phyloP scores from a whole-genome alignment of 2,888 invertebrate genomes.

The Anticlea derivata region DNA sequence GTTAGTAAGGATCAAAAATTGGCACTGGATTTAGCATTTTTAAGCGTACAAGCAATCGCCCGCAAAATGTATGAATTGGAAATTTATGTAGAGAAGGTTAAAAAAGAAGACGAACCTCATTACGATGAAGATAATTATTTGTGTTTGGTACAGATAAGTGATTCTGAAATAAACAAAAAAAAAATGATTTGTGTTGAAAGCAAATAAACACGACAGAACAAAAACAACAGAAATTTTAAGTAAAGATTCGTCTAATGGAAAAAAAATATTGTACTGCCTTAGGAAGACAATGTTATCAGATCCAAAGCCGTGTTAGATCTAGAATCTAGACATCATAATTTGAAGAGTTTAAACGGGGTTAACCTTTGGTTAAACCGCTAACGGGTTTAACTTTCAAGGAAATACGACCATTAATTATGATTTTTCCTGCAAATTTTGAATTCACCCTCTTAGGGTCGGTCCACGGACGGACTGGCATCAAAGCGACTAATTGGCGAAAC shows the following conservation, averaged over 20 bases:
- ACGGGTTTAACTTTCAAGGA: no score
- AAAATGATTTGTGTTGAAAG: slow-evolving; percentile 81
- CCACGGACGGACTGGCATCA: no score
- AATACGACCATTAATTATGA: no score
- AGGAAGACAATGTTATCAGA: slow-evolving; percentile 17
- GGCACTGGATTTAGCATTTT: slow-evolving; percentile 41
- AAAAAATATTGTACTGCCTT: slow-evolving; percentile 17
- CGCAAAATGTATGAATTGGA: slow-evolving; percentile 57
- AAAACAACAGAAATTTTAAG: slow-evolving; percentile 66
- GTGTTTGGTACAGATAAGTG: slow-evolving; percentile 94
- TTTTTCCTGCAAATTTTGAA: no score
- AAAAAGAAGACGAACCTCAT: slow-evolving; percentile 87
- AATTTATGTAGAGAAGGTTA: slow-evolving; percentile 68
- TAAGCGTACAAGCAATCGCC: slow-evolving; percentile 66
- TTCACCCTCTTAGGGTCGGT: no score
- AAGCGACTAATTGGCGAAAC: no score
- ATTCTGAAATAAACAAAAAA: slow-evolving; percentile 91
- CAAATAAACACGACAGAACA: slow-evolving; percentile 82
- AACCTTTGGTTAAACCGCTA: no score
- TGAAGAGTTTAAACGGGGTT: no score
- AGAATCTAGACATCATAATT: slow-evolving; percentile 24
- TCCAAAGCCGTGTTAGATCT: slow-evolving; percentile 47
- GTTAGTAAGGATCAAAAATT: slow-evolving; percentile 13
- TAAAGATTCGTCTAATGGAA: slow-evolving; percentile 43
- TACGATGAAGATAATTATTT: slow-evolving; percentile 92